Evolutionary conservation across 2,888 invertebrate genomes (phyloP).

Genomic region (Tethea ocularis): DNA sequence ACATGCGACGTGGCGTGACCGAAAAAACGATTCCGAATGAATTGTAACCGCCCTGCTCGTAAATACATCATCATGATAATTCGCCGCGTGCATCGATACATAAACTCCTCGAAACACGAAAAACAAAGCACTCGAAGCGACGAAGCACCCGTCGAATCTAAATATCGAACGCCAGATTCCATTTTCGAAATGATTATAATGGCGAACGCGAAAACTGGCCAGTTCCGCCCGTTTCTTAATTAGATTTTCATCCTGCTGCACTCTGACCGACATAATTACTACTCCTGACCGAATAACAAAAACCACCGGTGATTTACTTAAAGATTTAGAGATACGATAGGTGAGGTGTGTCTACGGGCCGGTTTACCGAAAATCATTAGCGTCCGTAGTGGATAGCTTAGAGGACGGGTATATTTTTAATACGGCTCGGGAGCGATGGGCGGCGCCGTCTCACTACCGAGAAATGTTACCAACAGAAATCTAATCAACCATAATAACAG

Average conservation of each 20-base stretch:
- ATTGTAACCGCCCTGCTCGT: conserved; percentile 67
- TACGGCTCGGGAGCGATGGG: conserved; percentile 81
- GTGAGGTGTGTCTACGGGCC: conserved; percentile 75
- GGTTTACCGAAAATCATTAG: conserved; percentile 84
- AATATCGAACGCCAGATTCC: conserved; percentile 35
- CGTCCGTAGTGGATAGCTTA: conserved; percentile 73
- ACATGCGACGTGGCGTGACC: conserved; percentile 83
- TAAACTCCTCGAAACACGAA: conserved; percentile 46
- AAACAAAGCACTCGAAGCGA: conserved; percentile 28
- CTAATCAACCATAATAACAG: conserved; percentile 84
- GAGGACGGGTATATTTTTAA: conserved; percentile 81
- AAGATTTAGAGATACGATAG: conserved; percentile 76
- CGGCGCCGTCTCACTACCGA: conserved; percentile 80
- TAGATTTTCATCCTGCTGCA: conserved; percentile 81
- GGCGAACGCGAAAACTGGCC: conserved; percentile 65
- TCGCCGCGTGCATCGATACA: conserved; percentile 62
- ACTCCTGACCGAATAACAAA: conserved; percentile 78
- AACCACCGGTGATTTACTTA: conserved; percentile 78
- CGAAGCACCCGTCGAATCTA: conserved; percentile 28
- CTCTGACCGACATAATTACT: conserved; percentile 83
- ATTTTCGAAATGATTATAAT: conserved; percentile 60
- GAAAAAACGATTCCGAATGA: conserved; percentile 77
- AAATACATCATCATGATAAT: conserved; percentile 78
- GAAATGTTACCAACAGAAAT: conserved; percentile 83
- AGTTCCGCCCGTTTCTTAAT: conserved; percentile 77